Base-by-base conservation (phyloP, 1,140 invertebrate genomes). In the Psilanteris sp. region DNA sequence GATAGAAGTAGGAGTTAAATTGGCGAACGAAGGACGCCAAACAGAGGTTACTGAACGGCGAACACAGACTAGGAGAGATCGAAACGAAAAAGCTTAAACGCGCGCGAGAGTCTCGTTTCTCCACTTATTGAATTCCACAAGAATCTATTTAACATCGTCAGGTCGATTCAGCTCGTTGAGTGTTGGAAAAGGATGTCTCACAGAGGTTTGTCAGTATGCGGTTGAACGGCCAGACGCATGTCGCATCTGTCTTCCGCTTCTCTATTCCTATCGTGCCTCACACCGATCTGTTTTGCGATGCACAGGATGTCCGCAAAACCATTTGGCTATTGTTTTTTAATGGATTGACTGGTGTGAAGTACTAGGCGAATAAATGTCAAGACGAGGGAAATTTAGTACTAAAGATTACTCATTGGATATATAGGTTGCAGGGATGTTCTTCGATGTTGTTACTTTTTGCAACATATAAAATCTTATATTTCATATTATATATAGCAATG, bases 141-240 rank as follows among this genome's bases (percentile, higher is more conserved):
- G 78, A 81, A 82, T 83, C 82, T 83, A 79, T 83, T 86, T 83
- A 83, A 81, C 62, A 79, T 82, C 66, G 64, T 79, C 54, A 59
- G 68, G 54, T 67, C 68, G 77, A 71, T 74, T 76, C 70, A 75
- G 77, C 46, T 44, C 11, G 50, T 41, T 54, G 72, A 64, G 26
- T 52, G 52, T 14, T 55, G 44, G 24, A 50, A 55, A 34, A 71
- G 67, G 71, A 59, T 24, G 62, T 55, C 66, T 71, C 72, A 62
- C 72, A 75, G 70, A 74, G 77, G 79, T 85, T 85, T 83, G 84
- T 84, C 81, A 82, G 81, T 79, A 81, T 44, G 83, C 80, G 81
- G 83, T 76, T 82, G 78, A 83, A 66, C 80, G 75, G 61, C 73
- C 52, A 81, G 75, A 72, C 79, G 78, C 80, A 79, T 66, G 74